Evolutionary conservation across 1,140 invertebrate species (phyloP), one percentile per base, ranked within the genome.

Genomic region (Formica selysi): DNA sequence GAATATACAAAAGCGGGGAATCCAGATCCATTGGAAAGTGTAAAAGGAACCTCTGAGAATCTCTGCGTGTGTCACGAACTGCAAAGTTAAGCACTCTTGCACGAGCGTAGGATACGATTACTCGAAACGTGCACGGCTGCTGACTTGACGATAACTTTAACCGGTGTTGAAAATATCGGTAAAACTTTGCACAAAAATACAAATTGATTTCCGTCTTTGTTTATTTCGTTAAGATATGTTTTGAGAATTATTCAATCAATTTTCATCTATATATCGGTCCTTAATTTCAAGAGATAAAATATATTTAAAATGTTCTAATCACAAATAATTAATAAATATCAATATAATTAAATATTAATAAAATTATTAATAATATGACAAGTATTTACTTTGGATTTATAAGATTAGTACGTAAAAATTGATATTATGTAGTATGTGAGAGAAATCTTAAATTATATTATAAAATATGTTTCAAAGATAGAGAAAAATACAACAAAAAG

Each of bases 51-150:
- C 48, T 51, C 26, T 76, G 19, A 65, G 32, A 36, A 86, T 6
- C n/a, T 29, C 62, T 41, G 76, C 16, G 29, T 29, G 8, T 57
- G 13, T 73, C 44, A 61, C 19, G n/a, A 71, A 5, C 2, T 13
- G 29, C 29, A 7, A 13, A 41, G 44, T 68, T 13, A 68, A 79
- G 22, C 7, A 38, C 41, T 16, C 26, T 2, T 71, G 26, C 67
- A 61, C 38, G 65, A 71, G 38, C 19, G 32, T 26, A 41, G 19
- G 51, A 81, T 81, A 73, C 6, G 36, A 81, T 81, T 81, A 44
- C 38, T 7, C 19, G 19, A 70, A 26, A 6, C 19, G 38, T 44
- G 41, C 57, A 7, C 44, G 29, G 10, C 10, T 73, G 79, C 79
- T 61, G 67, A 71, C 38, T 81, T 8, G 54, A 71, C 36, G 19